Evolutionary conservation across 1,140 invertebrate genomes (phyloP).

Genomic region (Leptoteleia sp.): DNA sequence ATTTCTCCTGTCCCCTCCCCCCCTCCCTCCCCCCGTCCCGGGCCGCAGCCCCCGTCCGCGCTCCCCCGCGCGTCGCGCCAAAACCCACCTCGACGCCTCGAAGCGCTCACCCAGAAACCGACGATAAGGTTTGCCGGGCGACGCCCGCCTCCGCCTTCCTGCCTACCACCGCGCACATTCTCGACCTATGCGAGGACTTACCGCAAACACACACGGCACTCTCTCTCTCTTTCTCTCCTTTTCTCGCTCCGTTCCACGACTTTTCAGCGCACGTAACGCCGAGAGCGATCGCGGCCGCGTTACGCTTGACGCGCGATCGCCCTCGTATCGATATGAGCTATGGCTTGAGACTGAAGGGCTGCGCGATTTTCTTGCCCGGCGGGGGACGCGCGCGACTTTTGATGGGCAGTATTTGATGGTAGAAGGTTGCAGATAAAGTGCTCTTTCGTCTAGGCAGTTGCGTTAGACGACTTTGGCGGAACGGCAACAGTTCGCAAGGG

Average conservation of each 20-base stretch:
- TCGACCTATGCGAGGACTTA: conserved; percentile 48
- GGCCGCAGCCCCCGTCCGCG: conserved; percentile 16
- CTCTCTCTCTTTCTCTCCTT: no score
- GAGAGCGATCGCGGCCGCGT: background rate
- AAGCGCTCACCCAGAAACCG: conserved; percentile 80
- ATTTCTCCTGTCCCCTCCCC: conserved; percentile 20
- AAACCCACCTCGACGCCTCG: conserved; percentile 77
- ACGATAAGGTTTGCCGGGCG: conserved; percentile 80
- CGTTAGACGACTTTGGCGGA: no score
- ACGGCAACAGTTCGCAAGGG: no score
- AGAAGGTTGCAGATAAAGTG: no score
- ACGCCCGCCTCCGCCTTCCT: conserved; percentile 71
- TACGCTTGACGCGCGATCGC: background rate
- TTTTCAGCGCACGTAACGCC: conserved; percentile 16
- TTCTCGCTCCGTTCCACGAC: conserved; percentile 17
- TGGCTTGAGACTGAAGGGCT: background rate
- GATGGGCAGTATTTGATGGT: no score
- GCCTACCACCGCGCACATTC: conserved; percentile 57
- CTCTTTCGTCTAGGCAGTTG: no score
- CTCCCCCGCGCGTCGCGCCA: conserved; percentile 68
- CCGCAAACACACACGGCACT: conserved; percentile 66
- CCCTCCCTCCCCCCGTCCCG: no score
- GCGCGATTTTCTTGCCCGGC: no score
- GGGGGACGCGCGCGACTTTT: background rate
- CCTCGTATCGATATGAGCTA: conserved; percentile 2